A percentile compares a stretch with the other conserved stretches of the same genome.
Evolutionary conservation across 1,140 invertebrate species (phyloP).

Genomic region (Drosophila jambulina): DNA sequence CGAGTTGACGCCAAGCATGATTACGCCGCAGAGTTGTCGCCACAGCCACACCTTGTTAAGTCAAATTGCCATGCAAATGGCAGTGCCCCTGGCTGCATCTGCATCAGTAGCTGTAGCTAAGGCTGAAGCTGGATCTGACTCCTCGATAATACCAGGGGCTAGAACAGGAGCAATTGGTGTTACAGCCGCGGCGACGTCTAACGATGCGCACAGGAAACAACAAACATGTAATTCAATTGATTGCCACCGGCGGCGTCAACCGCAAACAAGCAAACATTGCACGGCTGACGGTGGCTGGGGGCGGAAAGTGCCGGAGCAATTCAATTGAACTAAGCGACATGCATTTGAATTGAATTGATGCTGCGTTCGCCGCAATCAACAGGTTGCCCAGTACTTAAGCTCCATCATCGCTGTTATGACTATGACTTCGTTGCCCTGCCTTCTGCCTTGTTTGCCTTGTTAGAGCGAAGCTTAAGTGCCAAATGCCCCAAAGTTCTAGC

Average conservation of each 20-base stretch:
- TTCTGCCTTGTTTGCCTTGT: constrained; percentile 24
- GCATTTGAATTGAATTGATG: constrained; percentile 74
- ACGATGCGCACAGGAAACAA: constrained; percentile 75
- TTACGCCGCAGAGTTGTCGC: constrained; percentile 57
- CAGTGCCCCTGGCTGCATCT: constrained; percentile 50
- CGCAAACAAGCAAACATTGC: constrained; percentile 49
- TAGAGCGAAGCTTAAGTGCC: constrained; percentile 48
- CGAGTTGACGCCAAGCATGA: constrained; percentile 54
- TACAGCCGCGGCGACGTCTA: constrained; percentile 44
- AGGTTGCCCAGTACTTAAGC: constrained; percentile 56
- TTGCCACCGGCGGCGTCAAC: constrained; percentile 55
- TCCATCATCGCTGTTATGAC: constrained; percentile 20
- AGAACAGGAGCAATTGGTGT: constrained; percentile 24
- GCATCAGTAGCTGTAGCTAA: neutral
- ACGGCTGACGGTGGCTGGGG: neutral
- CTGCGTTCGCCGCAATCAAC: constrained; percentile 66
- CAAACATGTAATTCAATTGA: constrained; percentile 81
- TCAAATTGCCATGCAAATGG: constrained; percentile 79
- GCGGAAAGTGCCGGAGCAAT: constrained; percentile 45
- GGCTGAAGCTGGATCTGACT: neutral
- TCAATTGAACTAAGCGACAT: constrained; percentile 69
- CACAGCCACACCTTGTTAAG: constrained; percentile 63
- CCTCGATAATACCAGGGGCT: constrained; percentile 7
- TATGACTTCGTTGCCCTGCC: constrained; percentile 5
- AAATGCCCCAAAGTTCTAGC: constrained; percentile 14